These are phyloP conservation scores for Craseonycteris thonglongyai DNA, from an alignment of 2,113 vertebrate genomes.

Conservation along the genomic window DNA sequence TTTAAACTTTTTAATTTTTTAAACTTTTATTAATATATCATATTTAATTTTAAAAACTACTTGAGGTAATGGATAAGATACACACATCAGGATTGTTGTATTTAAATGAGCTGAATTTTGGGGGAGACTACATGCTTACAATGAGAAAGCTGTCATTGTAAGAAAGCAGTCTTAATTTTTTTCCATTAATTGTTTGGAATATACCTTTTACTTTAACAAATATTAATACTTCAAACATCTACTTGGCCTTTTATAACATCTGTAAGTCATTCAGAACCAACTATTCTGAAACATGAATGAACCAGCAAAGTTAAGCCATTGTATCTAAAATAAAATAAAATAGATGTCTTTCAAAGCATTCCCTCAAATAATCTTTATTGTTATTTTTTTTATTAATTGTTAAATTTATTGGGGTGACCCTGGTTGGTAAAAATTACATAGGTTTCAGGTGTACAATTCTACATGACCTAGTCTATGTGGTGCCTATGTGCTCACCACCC, in stretches of 20 bases:
- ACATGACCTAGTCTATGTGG: no score
- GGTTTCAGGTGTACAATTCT: no score
- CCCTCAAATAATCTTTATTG: not conserved
- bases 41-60: not conserved
- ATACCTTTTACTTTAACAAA: not conserved
- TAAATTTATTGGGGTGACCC: no score
- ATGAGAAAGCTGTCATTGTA: not conserved
- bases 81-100: not conserved
- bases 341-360: not conserved
- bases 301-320: not conserved
- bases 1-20: not conserved
- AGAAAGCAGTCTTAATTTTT: not conserved
- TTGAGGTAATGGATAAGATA: not conserved
- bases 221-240: not conserved
- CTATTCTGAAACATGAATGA: not conserved
- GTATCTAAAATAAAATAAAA: not conserved
- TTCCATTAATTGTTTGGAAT: not conserved
- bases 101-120: not conserved
- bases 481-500: no score
- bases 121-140: not conserved
- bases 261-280: not conserved
- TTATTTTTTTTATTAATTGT: no score
- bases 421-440: no score
- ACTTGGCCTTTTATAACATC: not conserved
- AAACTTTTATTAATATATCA: not conserved